Evolutionary conservation across 2,888 invertebrate genomes (phyloP).

Genomic region (Hipparchia semele): DNA sequence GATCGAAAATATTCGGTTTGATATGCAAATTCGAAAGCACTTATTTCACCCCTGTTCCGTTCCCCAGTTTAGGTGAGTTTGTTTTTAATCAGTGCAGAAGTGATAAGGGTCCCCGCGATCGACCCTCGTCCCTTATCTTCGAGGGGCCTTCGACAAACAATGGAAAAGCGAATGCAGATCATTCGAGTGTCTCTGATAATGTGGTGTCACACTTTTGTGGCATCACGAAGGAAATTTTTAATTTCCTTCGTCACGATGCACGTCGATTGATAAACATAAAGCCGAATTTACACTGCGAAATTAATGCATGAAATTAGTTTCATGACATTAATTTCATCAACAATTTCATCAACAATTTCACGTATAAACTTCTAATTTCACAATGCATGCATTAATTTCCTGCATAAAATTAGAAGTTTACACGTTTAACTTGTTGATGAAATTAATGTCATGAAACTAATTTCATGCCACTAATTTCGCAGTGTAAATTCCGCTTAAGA

Average conservation of each 20-base stretch:
- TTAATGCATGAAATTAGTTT: too few species aligned
- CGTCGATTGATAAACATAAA: not conserved
- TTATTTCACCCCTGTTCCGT: constrained; percentile 36
- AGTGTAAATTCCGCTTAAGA: too few species aligned
- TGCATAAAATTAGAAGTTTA: too few species aligned
- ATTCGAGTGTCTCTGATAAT: constrained; percentile 39
- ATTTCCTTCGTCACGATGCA: constrained; percentile 14
- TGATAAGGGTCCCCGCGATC: constrained; percentile 64
- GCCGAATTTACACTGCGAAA: too few species aligned
- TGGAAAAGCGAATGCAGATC: constrained; percentile 44
- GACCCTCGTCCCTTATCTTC: constrained; percentile 57
- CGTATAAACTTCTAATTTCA: too few species aligned
- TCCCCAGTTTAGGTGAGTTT: constrained; percentile 58
- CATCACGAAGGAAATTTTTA: constrained; percentile 20
- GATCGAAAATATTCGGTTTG: constrained; percentile 24
- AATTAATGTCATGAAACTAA: too few species aligned
- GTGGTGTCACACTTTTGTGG: constrained; percentile 29
- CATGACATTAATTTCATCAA: too few species aligned
- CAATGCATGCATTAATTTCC: too few species aligned
- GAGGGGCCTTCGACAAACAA: constrained; percentile 58
- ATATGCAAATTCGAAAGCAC: constrained; percentile 37
- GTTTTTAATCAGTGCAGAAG: constrained; percentile 77
- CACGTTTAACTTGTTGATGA: too few species aligned
- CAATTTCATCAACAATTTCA: too few species aligned
- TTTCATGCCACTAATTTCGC: too few species aligned